These are phyloP conservation scores for Drosophila persimilis DNA, from an alignment of 1,140 invertebrate species.

Conservation along the genomic window DNA sequence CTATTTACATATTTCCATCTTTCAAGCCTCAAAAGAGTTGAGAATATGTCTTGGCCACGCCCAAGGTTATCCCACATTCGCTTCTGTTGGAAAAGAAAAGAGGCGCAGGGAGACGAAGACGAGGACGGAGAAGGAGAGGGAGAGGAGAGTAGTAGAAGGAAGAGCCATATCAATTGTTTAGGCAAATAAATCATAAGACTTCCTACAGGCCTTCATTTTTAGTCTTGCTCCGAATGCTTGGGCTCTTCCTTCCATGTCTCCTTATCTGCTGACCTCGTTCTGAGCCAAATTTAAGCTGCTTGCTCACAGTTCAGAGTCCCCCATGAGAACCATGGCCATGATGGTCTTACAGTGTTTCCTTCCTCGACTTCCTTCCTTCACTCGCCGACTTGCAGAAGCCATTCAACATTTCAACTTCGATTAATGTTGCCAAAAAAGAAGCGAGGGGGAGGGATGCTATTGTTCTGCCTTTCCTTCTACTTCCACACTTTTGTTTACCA, in stretches of 20 bases:
- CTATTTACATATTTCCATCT: constrained; percentile 75
- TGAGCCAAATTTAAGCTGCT: not conserved
- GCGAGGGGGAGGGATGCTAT: constrained; percentile 13
- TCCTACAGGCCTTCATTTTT: constrained; percentile 30
- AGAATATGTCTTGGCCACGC: constrained; percentile 33
- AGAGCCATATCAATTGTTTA: constrained; percentile 60
- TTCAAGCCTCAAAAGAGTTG: constrained; percentile 53
- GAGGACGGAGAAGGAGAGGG: too few relatives aligned
- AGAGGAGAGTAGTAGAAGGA: not conserved
- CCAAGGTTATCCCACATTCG: not conserved
- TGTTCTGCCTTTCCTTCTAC: constrained; percentile 11
- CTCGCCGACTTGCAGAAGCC: constrained; percentile 22
- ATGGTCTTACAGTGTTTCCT: constrained; percentile 53
- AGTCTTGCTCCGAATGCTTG: too few relatives aligned
- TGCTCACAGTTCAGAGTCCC: too few relatives aligned
- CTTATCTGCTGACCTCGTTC: constrained; percentile 35
- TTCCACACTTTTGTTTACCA: constrained; percentile 48
- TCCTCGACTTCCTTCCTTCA: constrained; percentile 41
- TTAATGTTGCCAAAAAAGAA: constrained; percentile 65
- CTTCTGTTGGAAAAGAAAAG: not conserved
- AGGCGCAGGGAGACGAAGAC: too few relatives aligned
- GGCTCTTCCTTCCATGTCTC: not conserved
- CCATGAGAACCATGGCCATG: constrained; percentile 11
- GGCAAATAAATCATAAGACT: constrained; percentile 73
- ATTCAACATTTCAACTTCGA: constrained; percentile 64